These are phyloP conservation scores for Sternarchorhynchus goeldii DNA, from an alignment of 2,797 vertebrate genomes.

Conservation along the genomic window DNA sequence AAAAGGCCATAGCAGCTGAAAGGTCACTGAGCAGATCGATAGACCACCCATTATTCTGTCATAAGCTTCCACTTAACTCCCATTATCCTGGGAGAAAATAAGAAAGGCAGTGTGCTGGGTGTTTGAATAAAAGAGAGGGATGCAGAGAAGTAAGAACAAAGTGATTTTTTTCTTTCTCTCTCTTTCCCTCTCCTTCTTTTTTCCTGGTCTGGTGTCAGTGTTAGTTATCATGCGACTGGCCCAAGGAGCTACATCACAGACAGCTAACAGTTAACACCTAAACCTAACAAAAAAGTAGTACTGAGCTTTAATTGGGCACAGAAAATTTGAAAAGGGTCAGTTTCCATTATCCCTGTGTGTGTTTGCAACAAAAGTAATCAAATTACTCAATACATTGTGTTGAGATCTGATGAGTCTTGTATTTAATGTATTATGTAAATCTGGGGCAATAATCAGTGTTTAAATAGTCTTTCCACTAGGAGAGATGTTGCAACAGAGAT, in stretches of 20 bases:
- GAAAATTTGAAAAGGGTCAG: slow-evolving; percentile 42
- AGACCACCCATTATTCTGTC: slow-evolving; percentile 39
- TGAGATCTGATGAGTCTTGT: background rate
- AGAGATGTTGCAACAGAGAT: background rate
- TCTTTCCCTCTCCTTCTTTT: slow-evolving; percentile 5
- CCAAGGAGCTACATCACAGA: slow-evolving; percentile 32
- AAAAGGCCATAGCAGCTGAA: slow-evolving; percentile 30
- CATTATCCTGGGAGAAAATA: slow-evolving; percentile 20
- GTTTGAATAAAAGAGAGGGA: slow-evolving; percentile 30
- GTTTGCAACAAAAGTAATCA: background rate
- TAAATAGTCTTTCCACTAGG: slow-evolving; percentile 15
- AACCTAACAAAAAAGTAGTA: slow-evolving; percentile 31
- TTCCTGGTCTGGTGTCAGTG: background rate
- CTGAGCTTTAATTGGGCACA: slow-evolving; percentile 41
- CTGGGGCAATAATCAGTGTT: slow-evolving; percentile 28
- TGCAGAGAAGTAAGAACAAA: slow-evolving; percentile 15
- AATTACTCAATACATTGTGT: background rate
- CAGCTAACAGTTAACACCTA: slow-evolving; percentile 23
- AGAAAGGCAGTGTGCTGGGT: background rate
- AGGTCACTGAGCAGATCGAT: slow-evolving; percentile 39
- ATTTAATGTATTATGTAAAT: background rate
- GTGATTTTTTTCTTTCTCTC: background rate
- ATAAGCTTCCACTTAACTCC: slow-evolving; percentile 43
- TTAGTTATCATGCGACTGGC: background rate
- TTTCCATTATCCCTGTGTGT: slow-evolving; percentile 14